These are phyloP conservation scores for Circaetus gallicus DNA, from an alignment of 2,113 vertebrate genomes.

Conservation along the genomic window DNA sequence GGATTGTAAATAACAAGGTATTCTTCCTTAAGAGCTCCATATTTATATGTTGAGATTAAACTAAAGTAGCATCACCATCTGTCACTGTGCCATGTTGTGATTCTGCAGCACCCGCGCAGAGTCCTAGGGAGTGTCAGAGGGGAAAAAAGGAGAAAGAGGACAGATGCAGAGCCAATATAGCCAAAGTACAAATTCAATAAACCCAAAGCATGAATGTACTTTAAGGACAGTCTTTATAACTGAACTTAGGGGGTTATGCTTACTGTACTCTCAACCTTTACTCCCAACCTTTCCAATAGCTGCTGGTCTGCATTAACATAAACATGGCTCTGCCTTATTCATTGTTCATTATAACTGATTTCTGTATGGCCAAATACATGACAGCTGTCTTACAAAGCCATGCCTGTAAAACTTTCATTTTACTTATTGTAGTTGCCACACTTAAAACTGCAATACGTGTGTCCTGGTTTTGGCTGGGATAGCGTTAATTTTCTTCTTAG, in stretches of 20 bases:
- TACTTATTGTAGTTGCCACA: neutral
- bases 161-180: neutral
- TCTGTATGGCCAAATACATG: neutral
- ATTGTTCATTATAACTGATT: neutral
- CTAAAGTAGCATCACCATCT: neutral
- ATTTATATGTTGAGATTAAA: constrained; percentile 21
- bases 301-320: neutral
- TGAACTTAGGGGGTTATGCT: neutral
- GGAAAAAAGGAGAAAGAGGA: neutral
- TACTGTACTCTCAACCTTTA: neutral
- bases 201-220: neutral
- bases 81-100: neutral
- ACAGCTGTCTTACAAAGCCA: neutral
- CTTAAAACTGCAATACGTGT: neutral
- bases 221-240: neutral
- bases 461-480: too few species aligned
- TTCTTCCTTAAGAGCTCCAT: neutral
- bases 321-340: neutral
- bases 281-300: neutral
- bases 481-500: too few species aligned
- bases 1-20: neutral
- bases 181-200: neutral
- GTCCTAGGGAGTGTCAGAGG: neutral
- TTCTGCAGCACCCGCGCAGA: neutral
- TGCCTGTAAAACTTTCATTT: neutral